phyloP scores from a whole-genome alignment of 2,888 invertebrate species.

The Sesia bembeciformis region DNA sequence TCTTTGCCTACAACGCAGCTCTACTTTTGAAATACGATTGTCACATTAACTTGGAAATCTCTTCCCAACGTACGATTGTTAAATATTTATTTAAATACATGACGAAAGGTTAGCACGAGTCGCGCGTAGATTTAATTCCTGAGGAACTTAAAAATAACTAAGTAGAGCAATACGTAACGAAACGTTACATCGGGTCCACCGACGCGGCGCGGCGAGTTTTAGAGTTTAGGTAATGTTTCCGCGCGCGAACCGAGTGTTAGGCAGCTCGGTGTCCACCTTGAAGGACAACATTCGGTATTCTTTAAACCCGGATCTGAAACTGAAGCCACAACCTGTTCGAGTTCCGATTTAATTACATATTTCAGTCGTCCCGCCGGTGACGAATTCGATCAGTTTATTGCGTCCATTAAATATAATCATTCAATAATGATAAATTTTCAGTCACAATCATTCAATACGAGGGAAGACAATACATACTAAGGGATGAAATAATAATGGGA shows the following conservation, averaged over 20 bases:
- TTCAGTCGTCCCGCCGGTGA: conserved; percentile 2
- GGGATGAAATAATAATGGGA: too few species aligned
- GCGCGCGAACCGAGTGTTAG: conserved; percentile 1
- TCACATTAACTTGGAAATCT: conserved; percentile 4
- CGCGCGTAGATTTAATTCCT: neutral
- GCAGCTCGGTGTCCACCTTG: neutral
- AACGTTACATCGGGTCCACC: conserved; percentile 2
- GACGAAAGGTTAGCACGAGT: conserved; percentile 4
- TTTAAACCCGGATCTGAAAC: neutral
- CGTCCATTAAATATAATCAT: too few species aligned
- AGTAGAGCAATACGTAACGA: neutral
- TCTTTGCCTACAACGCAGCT: conserved; percentile 7
- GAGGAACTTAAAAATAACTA: neutral
- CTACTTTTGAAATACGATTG: conserved; percentile 5
- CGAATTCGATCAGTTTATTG: conserved; percentile 6
- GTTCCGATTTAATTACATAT: neutral
- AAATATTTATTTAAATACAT: conserved; percentile 7
- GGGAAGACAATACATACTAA: too few species aligned
- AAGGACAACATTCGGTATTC: neutral
- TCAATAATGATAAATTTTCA: too few species aligned
- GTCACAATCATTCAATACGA: too few species aligned
- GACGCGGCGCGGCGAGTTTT: conserved; percentile 4
- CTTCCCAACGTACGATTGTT: neutral
- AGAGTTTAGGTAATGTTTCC: neutral
- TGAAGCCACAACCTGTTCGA: neutral